Evolutionary conservation across 2,888 invertebrate genomes (phyloP), one percentile per base, ranked within the genome.

Genomic region (Andrena haemorrhoa): DNA sequence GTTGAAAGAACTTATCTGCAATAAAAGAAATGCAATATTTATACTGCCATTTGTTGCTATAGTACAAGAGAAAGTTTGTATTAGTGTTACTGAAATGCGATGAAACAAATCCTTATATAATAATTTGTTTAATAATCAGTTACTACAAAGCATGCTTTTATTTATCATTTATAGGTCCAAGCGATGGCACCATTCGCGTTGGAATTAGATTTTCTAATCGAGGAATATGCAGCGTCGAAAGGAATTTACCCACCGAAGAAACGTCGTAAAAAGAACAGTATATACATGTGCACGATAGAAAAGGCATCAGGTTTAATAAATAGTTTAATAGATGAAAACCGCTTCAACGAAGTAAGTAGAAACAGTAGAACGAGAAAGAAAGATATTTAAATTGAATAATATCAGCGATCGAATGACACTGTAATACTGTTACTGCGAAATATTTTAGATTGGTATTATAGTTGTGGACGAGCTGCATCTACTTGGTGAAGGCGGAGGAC

Each of bases 11-110:
- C 94, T 99, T 6, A 94, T 99, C 10, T 97, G 97, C 85, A 95
- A 96, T 72, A 96, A 96, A 90, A 96, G 96, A 88, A 98, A 98
- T 95, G 98, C 96, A 12, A 94, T 99, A 29, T 97, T 99, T 87
- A 96, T 99, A 87, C 94, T 99, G 79, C 99, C 99, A 0, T 99
- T 97, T 95, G 98, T 99, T 16, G 98, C 99, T 6, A 97, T 99
- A 90, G 99, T 99, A 0, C 99, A 99, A 93, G 99, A 99, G 94
- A 99, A 99, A 95, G 98, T 98, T 91, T 2, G 63, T 3, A n/a
- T 23, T 20, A 12, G 41, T 35, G 63, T 12, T 61, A 20, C n/a
- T 12, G 16, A 26, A 63, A 63, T 68, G 4, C 20, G 41, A 29
- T 49, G 12, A 56, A 10, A 75, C 1, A n/a, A 16, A 23, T n/a